Evolutionary conservation across 2,888 invertebrate genomes (phyloP).

Genomic region (Sisyra nigra): DNA sequence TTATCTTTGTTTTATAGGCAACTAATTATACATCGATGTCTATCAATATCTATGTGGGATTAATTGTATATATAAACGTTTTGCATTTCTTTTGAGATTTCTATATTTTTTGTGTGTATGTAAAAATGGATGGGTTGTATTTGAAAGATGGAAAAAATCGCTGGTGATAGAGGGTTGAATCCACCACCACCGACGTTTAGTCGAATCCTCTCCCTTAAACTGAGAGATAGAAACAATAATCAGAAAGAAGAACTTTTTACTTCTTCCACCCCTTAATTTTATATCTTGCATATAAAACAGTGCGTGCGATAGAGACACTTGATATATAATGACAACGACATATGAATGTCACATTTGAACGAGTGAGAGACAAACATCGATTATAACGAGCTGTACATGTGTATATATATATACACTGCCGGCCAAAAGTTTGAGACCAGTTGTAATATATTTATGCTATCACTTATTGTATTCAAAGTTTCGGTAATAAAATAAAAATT

Average conservation of each 20-base stretch:
- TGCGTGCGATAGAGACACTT: constrained; percentile 3
- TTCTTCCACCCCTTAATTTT: constrained; percentile 3
- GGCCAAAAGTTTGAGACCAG: no score
- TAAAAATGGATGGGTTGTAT: constrained; percentile 1
- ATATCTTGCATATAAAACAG: constrained; percentile 4
- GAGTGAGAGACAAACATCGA: not conserved
- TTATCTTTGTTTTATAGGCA: no score
- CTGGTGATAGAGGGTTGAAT: not conserved
- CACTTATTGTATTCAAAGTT: no score
- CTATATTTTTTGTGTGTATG: not conserved
- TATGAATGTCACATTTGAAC: not conserved
- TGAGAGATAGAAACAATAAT: constrained; percentile 7
- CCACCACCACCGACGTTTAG: not conserved
- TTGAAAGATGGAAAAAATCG: not conserved
- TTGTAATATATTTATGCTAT: no score
- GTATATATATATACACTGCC: not conserved
- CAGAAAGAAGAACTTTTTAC: constrained; percentile 9
- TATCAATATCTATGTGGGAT: no score
- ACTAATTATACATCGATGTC: no score
- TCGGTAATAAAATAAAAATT: no score
- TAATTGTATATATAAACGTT: not conserved
- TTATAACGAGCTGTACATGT: not conserved
- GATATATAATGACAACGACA: not conserved
- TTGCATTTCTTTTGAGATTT: no score
- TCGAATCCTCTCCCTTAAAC: constrained; percentile 3